Evolutionary conservation across 2,797 vertebrate genomes (phyloP), one percentile per base, ranked within the genome.

Genomic region (Enoplosus armatus): DNA sequence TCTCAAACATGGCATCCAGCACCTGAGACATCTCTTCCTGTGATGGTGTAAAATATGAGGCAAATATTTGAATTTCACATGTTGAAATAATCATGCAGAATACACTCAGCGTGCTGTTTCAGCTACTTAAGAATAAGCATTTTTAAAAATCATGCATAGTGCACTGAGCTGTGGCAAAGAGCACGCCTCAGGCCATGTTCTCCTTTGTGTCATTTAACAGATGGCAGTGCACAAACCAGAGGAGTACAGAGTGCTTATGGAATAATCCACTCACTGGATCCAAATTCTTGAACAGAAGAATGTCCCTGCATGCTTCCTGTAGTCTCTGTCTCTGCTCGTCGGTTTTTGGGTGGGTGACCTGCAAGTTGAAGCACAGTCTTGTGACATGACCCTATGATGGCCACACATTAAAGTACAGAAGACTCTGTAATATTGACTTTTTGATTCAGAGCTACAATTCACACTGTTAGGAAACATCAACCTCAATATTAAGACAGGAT

Each of bases 1-100:
- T 99, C 94, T 99, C 98, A 95, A 99, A 99, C 95, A 99, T 99
- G 14, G 98, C 98, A 88, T 99, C 98, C 93, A 99, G 94, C 79
- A 99, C 97, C 92, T 99, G 96, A 89, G 97, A 99, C 93, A 99
- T 97, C 95, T 99, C 96, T 73, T 99, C 98, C 98, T 99, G 92
- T 88, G 87, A 60, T 65, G 16, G 12, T 7, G 41, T 33, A 26
- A 56, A 55, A 48, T 9, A 61, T 45, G 10, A 27, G 11, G 18
- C 14, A 83, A 31, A 74, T 22, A 68, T 63, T 60, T 56, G 2
- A 35, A 20, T 26, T 55, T 41, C 16, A 67, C 6, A 9, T 55
- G 3, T 37, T 50, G 14, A 65, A 73, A 73, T 53, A 75, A 60
- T 75, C 15, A 20, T 0, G 33, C 29, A 48, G 27, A 80, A 71